Evolutionary conservation across 2,113 vertebrate genomes (phyloP).

Genomic region (Dryoscopus gambensis): DNA sequence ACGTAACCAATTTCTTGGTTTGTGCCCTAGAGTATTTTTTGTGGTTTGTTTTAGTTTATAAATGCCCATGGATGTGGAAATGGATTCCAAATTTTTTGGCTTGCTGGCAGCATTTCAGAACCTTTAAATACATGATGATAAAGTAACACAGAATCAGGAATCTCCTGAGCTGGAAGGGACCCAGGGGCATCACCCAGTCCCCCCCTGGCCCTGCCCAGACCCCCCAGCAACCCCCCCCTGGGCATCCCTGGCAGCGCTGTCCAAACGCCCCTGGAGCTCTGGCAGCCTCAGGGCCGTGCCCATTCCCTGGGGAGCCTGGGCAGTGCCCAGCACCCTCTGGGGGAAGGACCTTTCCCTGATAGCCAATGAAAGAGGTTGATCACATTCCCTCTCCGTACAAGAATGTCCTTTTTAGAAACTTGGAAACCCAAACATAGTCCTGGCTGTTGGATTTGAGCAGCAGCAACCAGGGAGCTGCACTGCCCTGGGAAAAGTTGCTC

Average conservation of each 20-base stretch:
- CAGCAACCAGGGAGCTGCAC: neutral
- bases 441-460: neutral
- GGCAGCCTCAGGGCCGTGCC: accelerated
- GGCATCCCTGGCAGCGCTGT: accelerated
- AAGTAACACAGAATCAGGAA: neutral
- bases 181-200: neutral
- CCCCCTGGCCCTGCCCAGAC: neutral
- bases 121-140: accelerated
- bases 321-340: neutral
- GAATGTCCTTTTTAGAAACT: neutral
- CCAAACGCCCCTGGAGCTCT: neutral
- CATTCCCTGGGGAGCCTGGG: neutral
- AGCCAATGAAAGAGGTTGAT: neutral
- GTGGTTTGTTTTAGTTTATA: neutral
- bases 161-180: neutral
- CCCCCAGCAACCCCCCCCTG: neutral
- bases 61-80: neutral
- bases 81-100: neutral
- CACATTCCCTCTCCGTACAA: neutral
- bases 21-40: neutral
- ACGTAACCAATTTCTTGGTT: neutral
- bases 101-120: neutral
- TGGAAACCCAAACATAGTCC: neutral
- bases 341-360: neutral
- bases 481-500: neutral